Evolutionary conservation across 2,113 vertebrate species (phyloP).

Genomic region (Psittacara wagleri): DNA sequence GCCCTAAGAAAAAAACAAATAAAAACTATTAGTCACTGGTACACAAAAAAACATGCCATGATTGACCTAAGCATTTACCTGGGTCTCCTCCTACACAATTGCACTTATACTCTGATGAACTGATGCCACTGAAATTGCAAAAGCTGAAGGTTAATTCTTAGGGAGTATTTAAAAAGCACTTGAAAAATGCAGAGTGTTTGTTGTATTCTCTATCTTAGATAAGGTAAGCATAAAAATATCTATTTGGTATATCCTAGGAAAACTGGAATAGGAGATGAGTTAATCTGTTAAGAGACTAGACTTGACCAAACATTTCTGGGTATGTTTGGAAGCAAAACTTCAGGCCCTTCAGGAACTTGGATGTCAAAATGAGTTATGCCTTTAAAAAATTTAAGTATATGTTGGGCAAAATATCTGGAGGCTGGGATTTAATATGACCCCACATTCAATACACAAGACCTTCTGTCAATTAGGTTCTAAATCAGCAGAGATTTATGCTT

Average conservation of each 20-base stretch:
- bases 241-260: neutral
- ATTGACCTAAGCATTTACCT: neutral
- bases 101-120: neutral
- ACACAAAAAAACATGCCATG: neutral
- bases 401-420: neutral
- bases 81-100: neutral
- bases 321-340: neutral
- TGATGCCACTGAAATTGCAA: neutral
- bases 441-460: neutral
- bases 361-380: neutral
- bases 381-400: neutral
- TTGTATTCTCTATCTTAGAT: neutral
- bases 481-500: neutral
- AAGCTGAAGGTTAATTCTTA: neutral
- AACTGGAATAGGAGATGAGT: neutral
- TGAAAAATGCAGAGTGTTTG: neutral
- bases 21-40: neutral
- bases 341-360: neutral
- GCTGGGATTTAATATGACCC: neutral
- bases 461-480: neutral
- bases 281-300: neutral
- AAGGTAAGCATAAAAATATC: neutral
- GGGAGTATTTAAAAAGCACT: neutral
- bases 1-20: slow-evolving; percentile 81
- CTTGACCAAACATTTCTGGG: neutral